phyloP scores from a whole-genome alignment of 2,113 vertebrate genomes.

The Muscicapa adusta region DNA sequence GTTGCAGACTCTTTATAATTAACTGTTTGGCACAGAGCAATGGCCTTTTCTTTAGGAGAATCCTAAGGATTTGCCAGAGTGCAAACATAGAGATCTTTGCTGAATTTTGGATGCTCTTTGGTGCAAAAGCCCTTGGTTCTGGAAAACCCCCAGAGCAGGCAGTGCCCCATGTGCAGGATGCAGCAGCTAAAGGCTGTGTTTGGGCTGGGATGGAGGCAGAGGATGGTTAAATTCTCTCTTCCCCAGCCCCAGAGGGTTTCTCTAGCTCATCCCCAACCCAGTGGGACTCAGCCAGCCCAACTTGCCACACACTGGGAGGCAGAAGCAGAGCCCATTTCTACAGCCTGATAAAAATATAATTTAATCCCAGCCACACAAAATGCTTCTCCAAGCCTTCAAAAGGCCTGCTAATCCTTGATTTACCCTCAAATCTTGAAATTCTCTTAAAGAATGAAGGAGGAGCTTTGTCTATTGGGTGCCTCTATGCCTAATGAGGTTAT shows the following conservation, averaged over 20 bases:
- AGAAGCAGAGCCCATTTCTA: neutral
- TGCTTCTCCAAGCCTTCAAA: neutral
- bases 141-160: neutral
- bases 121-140: neutral
- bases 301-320: fast-evolving
- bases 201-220: neutral
- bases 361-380: neutral
- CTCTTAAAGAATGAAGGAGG: neutral
- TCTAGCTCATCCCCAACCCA: fast-evolving
- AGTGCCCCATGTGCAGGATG: fast-evolving
- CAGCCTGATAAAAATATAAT: neutral
- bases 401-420: neutral
- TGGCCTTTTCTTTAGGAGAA: neutral
- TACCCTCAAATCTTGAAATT: neutral
- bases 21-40: neutral
- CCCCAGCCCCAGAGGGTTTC: neutral
- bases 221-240: fast-evolving
- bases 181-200: neutral
- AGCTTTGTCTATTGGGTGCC: neutral
- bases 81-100: neutral
- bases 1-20: neutral
- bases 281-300: neutral
- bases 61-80: neutral
- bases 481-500: neutral
- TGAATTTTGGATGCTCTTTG: neutral